Base-by-base conservation (phyloP, 2,888 invertebrate genomes). In the Sinotaia quadrata region DNA sequence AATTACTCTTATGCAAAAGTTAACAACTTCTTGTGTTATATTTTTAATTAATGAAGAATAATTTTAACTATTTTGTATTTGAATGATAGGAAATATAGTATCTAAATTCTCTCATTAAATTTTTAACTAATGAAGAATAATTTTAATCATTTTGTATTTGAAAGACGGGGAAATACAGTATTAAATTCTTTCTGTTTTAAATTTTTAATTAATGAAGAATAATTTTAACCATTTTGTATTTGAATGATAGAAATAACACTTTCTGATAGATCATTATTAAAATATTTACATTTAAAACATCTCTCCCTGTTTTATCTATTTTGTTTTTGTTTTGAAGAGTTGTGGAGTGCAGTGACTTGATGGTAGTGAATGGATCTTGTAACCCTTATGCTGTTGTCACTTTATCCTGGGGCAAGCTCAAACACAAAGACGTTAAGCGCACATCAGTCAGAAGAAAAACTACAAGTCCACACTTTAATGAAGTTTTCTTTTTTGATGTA, bases 371-470 rank as follows among this genome's bases (percentile, higher is more conserved):
- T 89, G 95, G 95, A 81, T 93, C 94, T 82, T 96, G 96, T 90
- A 96, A 96, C 90, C 95, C 96, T 18, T 96, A 93, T 89, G 95
- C 94, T 77, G 91, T 93, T 79, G 93, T 95, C 83, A 93, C 93
- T 61, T 31, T 85, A 31, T 93, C 94, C 69, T 91, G 92, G 93
- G 94, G 87, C 91, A 92, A 89, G 92, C 94, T 81, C 91, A 92
- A 78, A 93, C 69, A 75, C 59, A 77, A 78, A 54, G 85, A 85
- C 34, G 72, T 80, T 2, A 81, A 93, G 87, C 92, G 94, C 85
- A 95, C 96, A 41, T 94, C 94, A 89, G 93, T 94, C 73, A 93
- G 92, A 87, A 96, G 95, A 90, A 96, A 96, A 91, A 96, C 95
- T 63, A 93, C 94, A 75, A 93, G 93, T 87, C 96, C 96, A 18